A percentile compares a stretch with the other conserved stretches of the same genome.
Conservation (phyloP, 2,113 vertebrate genomes). For the Cryptomyrus ogoouensis region DNA sequence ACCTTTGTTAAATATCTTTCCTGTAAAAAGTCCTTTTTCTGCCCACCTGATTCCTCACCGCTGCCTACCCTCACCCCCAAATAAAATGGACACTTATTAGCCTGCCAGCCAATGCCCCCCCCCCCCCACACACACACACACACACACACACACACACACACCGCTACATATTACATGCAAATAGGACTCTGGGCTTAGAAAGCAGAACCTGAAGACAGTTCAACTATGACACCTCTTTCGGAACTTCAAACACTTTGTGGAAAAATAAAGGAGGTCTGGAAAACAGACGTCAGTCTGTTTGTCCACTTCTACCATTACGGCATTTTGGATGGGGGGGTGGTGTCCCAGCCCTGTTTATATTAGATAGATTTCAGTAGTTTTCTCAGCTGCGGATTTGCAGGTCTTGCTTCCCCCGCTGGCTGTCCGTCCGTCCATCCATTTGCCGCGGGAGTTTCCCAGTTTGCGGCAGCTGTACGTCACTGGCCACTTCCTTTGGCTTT, state of each 20-base stretch:
- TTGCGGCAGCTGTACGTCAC: neutral
- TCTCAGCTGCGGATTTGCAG: neutral
- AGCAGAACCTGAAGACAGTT: slow-evolving; percentile 46
- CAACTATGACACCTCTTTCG: slow-evolving; percentile 32
- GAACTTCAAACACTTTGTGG: slow-evolving; percentile 50
- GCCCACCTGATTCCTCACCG: neutral
- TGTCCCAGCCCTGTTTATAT: neutral
- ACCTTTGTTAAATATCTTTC: neutral
- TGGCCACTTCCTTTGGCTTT: neutral
- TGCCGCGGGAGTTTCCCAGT: neutral
- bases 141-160: neutral
- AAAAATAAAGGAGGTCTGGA: slow-evolving; percentile 59
- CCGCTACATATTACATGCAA: slow-evolving; percentile 34
- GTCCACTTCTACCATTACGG: slow-evolving; percentile 52
- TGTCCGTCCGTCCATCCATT: neutral
- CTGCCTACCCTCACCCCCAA: neutral
- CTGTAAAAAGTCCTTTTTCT: neutral
- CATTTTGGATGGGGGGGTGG: slow-evolving; percentile 35
- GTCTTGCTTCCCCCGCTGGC: neutral
- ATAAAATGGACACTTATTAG: neutral
- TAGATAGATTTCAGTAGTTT: neutral
- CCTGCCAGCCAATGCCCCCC: neutral
- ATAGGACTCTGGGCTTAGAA: slow-evolving; percentile 33
- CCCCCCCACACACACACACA: slow-evolving; percentile 10
- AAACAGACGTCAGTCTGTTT: slow-evolving; percentile 49